A percentile compares a stretch with the other conserved stretches of the same genome.
phyloP scores from a whole-genome alignment of 1,140 invertebrate species.

The Listronotus oregonensis region DNA sequence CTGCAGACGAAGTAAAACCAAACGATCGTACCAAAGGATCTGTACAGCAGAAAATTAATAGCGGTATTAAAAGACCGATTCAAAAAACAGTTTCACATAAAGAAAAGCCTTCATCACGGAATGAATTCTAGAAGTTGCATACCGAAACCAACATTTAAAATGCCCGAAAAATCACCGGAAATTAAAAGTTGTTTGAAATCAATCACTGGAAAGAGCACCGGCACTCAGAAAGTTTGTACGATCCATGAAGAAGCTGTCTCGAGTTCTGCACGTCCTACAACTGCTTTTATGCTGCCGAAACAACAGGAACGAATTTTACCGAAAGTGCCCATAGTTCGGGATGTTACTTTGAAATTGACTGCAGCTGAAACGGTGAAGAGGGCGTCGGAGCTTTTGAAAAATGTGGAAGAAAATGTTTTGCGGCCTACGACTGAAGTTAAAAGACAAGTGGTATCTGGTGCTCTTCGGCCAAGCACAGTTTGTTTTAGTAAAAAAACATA shows the following conservation, averaged over 20 bases:
- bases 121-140: neutral
- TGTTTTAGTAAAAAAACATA: no score
- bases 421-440: neutral
- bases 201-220: neutral
- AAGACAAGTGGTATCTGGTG: no score
- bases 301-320: neutral
- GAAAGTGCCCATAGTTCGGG: slow-evolving; percentile 9
- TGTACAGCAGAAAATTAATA: no score
- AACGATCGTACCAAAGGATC: no score
- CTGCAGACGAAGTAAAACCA: no score
- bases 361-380: slow-evolving; percentile 20
- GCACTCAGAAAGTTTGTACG: neutral
- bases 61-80: neutral
- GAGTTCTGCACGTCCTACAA: neutral
- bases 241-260: neutral
- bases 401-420: slow-evolving; percentile 10
- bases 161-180: neutral
- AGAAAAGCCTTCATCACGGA: neutral
- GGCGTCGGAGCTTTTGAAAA: slow-evolving; percentile 12
- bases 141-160: neutral
- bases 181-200: slow-evolving; percentile 16
- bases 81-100: neutral
- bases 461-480: no score
- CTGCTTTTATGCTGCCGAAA: neutral
- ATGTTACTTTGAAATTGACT: slow-evolving; percentile 22